Evolutionary conservation across 2,888 invertebrate species (phyloP), one percentile per base, ranked within the genome.

Genomic region (Eremobia ochroleuca): DNA sequence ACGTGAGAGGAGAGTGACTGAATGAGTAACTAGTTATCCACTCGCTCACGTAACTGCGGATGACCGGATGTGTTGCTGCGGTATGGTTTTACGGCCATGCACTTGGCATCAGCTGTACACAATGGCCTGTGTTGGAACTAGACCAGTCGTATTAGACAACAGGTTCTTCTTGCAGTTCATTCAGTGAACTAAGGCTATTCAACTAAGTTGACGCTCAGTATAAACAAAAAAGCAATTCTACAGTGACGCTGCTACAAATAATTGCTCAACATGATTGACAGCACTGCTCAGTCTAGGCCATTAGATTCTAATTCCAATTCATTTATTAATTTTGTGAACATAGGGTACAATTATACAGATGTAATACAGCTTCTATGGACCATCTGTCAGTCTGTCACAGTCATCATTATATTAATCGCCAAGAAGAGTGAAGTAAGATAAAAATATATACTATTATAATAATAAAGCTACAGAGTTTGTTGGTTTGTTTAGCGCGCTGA

Each of bases 1-100:
- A 80, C 79, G 86, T 77, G 78, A 84, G 84, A 72, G 71, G 76
- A 86, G 77, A 86, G 71, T 77, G 64, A 85, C 61, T 46, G 68
- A 79, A 46, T 77, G 67, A 85, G 68, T 59, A 55, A 64, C 83
- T 65, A 66, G 55, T 71, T 43, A 43, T 61, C 75, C 69, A 67
- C 18, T 74, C 59, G 65, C 37, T 83, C 83, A 83, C 86, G 83
- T 85, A 85, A 86, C 77, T 21, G 37, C 66, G 58, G 62, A 43
- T 70, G 65, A 74, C 76, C 86, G 86, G 77, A 86, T 78, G 71
- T 81, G 74, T 68, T 76, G 62, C 49, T 64, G 34, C 58, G 61
- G 67, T 61, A 76, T 52, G 55, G 81, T 79, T 69, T 71, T 65
- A 58, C 68, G 28, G n/a, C 15, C n/a, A 34, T 21, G 21, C 62